phyloP scores from a whole-genome alignment of 2,797 vertebrate species.

The Crocodylus rhombifer region DNA sequence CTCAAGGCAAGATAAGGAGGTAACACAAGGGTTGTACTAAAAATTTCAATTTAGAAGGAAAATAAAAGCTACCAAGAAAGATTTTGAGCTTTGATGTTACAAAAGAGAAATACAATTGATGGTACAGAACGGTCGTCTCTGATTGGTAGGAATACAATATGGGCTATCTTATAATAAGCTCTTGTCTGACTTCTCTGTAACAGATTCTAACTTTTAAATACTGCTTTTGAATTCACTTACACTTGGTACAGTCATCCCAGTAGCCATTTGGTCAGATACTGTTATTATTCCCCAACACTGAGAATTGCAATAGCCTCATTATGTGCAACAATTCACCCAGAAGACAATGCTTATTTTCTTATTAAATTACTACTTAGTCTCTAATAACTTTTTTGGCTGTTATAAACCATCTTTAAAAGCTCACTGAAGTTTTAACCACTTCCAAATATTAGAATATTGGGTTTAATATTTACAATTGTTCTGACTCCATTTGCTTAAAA shows the following conservation, averaged over 20 bases:
- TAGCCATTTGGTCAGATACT: constrained; percentile 41
- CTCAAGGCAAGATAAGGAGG: not conserved
- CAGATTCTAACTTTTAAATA: constrained; percentile 48
- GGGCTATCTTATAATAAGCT: constrained; percentile 33
- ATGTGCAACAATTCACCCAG: constrained; percentile 59
- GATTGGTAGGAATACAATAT: not conserved
- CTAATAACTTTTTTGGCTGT: constrained; percentile 44
- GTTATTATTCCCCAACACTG: not conserved
- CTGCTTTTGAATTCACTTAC: constrained; percentile 58
- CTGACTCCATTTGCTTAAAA: constrained; percentile 12
- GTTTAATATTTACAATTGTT: constrained; percentile 61
- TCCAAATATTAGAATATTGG: constrained; percentile 51
- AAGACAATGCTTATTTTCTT: constrained; percentile 42
- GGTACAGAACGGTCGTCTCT: not conserved
- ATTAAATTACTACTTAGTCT: constrained; percentile 62
- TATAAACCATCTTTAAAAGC: constrained; percentile 30
- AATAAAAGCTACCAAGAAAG: not conserved
- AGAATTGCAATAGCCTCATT: constrained; percentile 40
- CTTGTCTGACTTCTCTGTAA: constrained; percentile 45
- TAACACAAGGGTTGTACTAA: not conserved
- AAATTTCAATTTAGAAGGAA: constrained; percentile 10
- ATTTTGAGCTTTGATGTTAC: constrained; percentile 6
- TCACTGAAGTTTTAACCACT: constrained; percentile 41
- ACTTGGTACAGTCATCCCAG: constrained; percentile 41
- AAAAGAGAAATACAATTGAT: not conserved